Percentiles rank a stretch among this genome's conserved stretches.
phyloP scores from a whole-genome alignment of 92 coral and sea anemone species.

The Blastomussa wellsi region DNA sequence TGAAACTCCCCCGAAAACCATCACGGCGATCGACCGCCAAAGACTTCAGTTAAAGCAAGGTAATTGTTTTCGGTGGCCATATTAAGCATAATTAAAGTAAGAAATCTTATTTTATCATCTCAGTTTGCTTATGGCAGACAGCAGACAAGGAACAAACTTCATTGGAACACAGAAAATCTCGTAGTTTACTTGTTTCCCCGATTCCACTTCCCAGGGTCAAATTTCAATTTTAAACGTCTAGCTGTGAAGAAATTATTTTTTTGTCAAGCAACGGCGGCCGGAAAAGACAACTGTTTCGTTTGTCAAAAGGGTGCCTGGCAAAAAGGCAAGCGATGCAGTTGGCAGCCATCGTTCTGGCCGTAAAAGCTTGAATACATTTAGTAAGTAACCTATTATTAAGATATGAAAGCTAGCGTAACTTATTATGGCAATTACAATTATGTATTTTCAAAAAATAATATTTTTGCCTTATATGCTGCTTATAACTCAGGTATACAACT shows the following conservation, averaged over 20 bases:
- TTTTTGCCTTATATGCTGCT: not conserved
- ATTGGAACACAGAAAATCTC: not conserved
- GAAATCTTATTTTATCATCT: not conserved
- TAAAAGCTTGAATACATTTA: not conserved
- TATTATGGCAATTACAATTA: not conserved
- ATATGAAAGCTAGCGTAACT: not conserved
- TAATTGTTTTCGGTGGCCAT: not conserved
- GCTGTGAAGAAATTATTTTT: not conserved
- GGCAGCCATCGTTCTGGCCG: not conserved
- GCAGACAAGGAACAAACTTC: not conserved
- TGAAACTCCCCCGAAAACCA: not conserved
- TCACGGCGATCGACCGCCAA: not conserved
- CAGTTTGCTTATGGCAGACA: not conserved
- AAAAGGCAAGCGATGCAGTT: not conserved
- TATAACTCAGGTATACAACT: not conserved
- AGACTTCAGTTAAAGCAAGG: not conserved
- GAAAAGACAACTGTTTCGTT: not conserved
- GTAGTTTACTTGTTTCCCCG: not conserved
- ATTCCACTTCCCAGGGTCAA: not conserved
- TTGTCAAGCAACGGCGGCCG: not conserved
- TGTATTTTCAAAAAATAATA: not conserved
- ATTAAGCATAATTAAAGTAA: not conserved
- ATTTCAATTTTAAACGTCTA: not conserved
- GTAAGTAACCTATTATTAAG: not conserved
- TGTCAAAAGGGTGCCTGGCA: not conserved